Evolutionary conservation across 2,797 vertebrate species (phyloP).

Genomic region (Coracias cyanogaster): DNA sequence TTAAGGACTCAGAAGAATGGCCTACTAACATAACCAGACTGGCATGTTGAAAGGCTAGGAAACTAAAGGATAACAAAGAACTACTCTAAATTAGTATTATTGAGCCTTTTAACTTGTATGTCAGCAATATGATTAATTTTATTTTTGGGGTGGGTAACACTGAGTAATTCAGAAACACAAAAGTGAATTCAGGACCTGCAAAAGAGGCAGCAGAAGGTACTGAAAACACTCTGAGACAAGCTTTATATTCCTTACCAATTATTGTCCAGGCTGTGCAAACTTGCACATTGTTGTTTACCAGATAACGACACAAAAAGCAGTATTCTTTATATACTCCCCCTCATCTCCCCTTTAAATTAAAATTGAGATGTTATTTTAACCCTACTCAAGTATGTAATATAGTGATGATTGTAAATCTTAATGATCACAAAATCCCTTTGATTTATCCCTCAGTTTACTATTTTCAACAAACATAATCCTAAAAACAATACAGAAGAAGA

Average conservation of each 20-base stretch:
- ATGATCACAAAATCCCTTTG: slow-evolving; percentile 45
- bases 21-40: background rate
- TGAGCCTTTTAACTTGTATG: background rate
- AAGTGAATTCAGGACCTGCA: background rate
- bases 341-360: slow-evolving; percentile 17
- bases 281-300: background rate
- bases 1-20: background rate
- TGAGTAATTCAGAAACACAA: background rate
- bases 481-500: slow-evolving; percentile 39
- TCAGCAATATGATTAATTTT: background rate
- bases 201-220: background rate
- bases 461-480: slow-evolving; percentile 51
- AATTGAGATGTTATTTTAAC: slow-evolving; percentile 65
- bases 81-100: background rate
- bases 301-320: background rate
- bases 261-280: background rate
- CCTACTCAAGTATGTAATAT: slow-evolving; percentile 48
- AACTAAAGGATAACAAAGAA: background rate
- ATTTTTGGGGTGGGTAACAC: background rate
- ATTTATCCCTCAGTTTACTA: slow-evolving; percentile 57
- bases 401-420: slow-evolving; percentile 30
- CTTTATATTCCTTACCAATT: background rate
- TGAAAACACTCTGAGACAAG: background rate
- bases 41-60: background rate
- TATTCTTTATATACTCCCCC: background rate